A percentile compares a stretch with the other conserved stretches of the same genome.
phyloP scores from a whole-genome alignment of 2,797 vertebrate genomes.

The Pseudomugil tenellus region DNA sequence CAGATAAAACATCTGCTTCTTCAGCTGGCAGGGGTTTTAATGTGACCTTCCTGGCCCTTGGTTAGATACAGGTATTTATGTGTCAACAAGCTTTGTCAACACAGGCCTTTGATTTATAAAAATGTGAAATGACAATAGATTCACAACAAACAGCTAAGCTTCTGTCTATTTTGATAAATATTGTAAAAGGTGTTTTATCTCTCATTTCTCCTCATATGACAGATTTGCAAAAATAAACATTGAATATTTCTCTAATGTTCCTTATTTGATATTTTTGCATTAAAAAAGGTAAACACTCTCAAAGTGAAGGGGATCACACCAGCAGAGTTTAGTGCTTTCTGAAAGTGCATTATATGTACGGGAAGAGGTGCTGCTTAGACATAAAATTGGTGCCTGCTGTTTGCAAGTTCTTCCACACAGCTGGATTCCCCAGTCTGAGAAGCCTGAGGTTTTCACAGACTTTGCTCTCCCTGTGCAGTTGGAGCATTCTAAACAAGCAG shows the following conservation, averaged over 20 bases:
- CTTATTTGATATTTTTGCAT: constrained; percentile 35
- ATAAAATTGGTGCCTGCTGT: constrained; percentile 74
- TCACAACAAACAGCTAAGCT: neutral
- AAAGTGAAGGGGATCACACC: constrained; percentile 48
- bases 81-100: neutral
- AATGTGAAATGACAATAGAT: neutral
- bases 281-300: constrained; percentile 39
- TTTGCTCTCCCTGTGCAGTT: constrained; percentile 32
- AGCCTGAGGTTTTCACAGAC: constrained; percentile 62
- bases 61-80: neutral
- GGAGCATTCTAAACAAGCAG: constrained; percentile 59
- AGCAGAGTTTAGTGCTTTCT: constrained; percentile 55
- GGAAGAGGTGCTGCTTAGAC: constrained; percentile 70
- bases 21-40: neutral
- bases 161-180: neutral
- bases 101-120: neutral
- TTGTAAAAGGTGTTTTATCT: constrained; percentile 8
- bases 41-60: constrained; percentile 9
- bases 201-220: constrained; percentile 11
- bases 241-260: constrained; percentile 16
- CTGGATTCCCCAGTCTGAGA: constrained; percentile 69
- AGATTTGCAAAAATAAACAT: constrained; percentile 14
- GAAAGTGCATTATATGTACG: constrained; percentile 67
- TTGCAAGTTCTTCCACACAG: constrained; percentile 73
- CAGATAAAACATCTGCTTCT: neutral